phyloP scores from a whole-genome alignment of 2,797 vertebrate species.

The Parotocinclus haroldoi region DNA sequence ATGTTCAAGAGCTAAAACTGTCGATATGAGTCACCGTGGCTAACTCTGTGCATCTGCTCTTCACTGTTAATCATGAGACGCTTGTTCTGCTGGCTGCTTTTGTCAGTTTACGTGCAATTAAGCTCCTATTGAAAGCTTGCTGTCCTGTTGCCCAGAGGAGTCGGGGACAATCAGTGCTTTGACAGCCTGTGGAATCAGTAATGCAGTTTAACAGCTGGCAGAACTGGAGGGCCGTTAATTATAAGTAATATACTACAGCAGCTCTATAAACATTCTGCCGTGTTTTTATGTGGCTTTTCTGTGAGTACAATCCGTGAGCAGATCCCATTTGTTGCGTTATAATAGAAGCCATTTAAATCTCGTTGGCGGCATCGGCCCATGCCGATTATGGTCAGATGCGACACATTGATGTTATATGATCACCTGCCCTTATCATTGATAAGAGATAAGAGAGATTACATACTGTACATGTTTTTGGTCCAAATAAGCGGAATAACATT shows the following conservation, averaged over 20 bases:
- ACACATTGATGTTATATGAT: too few species aligned
- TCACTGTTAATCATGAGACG: slow-evolving; percentile 6
- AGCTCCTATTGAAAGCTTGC: not conserved
- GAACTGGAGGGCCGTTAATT: slow-evolving; percentile 41
- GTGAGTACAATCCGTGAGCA: too few species aligned
- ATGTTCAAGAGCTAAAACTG: slow-evolving; percentile 18
- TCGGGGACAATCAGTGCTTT: slow-evolving; percentile 1
- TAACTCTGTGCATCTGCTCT: slow-evolving; percentile 34
- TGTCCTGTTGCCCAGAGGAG: not conserved
- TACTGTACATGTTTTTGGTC: too few species aligned
- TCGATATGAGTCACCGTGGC: slow-evolving; percentile 42
- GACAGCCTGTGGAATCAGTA: slow-evolving; percentile 54
- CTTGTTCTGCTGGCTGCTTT: not conserved
- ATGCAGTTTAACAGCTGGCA: slow-evolving; percentile 34
- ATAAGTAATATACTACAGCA: slow-evolving; percentile 11
- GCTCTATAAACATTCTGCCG: not conserved
- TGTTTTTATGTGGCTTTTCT: not conserved
- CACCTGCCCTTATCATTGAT: too few species aligned
- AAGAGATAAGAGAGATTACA: too few species aligned
- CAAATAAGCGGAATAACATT: too few species aligned
- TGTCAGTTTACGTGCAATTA: not conserved
- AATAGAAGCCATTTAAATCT: not conserved
- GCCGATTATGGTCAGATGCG: too few species aligned
- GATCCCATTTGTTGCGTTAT: too few species aligned
- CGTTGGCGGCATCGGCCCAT: too few species aligned